phyloP scores from a whole-genome alignment of 2,113 vertebrate genomes.

The Macrotis lagotis region DNA sequence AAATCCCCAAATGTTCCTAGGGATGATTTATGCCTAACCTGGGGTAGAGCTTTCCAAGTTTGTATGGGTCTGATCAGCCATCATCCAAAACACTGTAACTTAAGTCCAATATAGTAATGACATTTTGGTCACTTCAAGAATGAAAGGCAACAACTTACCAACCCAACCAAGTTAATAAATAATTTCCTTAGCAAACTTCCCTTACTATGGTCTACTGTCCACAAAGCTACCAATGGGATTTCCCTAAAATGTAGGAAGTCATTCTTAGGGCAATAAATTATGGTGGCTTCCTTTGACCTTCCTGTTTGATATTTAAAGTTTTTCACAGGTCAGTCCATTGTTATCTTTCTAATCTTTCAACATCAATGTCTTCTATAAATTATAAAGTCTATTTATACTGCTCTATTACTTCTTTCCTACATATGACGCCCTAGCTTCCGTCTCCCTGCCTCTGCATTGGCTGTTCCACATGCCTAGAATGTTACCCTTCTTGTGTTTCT shows the following conservation, averaged over 20 bases:
- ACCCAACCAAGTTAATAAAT: background rate
- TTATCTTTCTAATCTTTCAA: background rate
- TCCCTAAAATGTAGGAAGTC: background rate
- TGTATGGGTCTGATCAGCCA: background rate
- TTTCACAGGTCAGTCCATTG: background rate
- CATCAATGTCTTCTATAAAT: background rate
- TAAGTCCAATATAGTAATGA: background rate
- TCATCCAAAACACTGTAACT: background rate
- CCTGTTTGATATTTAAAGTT: background rate
- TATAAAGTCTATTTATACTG: background rate
- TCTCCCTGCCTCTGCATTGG: background rate
- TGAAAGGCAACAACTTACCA: background rate
- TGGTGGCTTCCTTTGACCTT: background rate
- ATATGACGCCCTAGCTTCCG: background rate
- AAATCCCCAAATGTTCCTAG: background rate
- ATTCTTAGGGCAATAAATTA: background rate
- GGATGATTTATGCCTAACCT: background rate
- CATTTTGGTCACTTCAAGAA: background rate
- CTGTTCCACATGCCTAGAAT: background rate
- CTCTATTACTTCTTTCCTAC: background rate
- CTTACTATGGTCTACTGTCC: background rate
- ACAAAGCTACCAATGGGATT: background rate
- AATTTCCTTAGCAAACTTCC: background rate
- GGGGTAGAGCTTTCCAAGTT: background rate
- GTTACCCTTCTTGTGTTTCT: background rate